Conservation (phyloP, 92 coral and sea anemone genomes). For the Muricea muricata region DNA sequence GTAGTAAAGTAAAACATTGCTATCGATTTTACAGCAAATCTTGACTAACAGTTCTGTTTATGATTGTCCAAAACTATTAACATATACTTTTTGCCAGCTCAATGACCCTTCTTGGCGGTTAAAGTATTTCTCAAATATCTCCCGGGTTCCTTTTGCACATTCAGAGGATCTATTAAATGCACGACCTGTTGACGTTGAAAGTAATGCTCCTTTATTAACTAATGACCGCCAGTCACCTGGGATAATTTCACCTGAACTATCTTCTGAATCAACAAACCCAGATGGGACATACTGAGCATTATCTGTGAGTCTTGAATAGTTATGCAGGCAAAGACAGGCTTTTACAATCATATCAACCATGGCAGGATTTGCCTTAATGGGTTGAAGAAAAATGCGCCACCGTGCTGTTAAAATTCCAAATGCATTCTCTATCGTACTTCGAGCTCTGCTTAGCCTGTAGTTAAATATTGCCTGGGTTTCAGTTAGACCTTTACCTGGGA, state of each 20-base stretch:
- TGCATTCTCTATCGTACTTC: slow-evolving; percentile 53
- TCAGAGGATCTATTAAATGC: not conserved
- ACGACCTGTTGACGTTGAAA: not conserved
- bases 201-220: not conserved
- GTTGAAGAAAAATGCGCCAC: slow-evolving; percentile 7
- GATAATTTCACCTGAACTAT: slow-evolving; percentile 20
- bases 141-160: not conserved
- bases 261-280: slow-evolving; percentile 40
- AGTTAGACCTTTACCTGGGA: slow-evolving; percentile 36
- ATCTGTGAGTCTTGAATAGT: slow-evolving; percentile 19
- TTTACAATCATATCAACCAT: not conserved
- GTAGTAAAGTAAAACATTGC: too few relatives aligned
- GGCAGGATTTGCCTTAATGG: too few relatives aligned
- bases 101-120: not conserved
- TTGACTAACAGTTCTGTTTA: too few relatives aligned
- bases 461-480: slow-evolving; percentile 42
- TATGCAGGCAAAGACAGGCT: not conserved
- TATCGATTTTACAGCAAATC: too few relatives aligned
- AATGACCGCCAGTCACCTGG: slow-evolving; percentile 35
- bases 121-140: not conserved
- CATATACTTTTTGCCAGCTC: not conserved
- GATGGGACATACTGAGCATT: slow-evolving; percentile 35
- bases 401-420: slow-evolving; percentile 57
- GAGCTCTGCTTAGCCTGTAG: slow-evolving; percentile 53
- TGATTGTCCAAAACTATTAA: not conserved